Evolutionary conservation across 2,888 invertebrate species (phyloP).

Genomic region (Nudaria mundana): DNA sequence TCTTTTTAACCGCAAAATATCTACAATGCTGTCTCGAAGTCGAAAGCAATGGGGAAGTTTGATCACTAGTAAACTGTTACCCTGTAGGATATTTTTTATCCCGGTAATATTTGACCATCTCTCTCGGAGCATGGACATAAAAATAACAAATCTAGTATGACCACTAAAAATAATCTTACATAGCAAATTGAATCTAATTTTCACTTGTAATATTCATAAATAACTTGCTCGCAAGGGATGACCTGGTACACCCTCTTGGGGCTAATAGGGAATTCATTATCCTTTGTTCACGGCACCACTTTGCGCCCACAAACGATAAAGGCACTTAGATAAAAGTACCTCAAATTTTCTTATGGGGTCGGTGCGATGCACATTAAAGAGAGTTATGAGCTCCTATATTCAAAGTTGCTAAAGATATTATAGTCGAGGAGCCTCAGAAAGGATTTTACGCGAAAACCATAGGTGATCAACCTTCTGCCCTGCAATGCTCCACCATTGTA

Average conservation of each 20-base stretch:
- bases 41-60: no score
- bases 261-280: conserved; percentile 45
- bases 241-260: conserved; percentile 30
- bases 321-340: conserved; percentile 20
- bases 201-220: conserved; percentile 22
- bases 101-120: no score
- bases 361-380: conserved; percentile 13
- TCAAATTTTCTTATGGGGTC: conserved; percentile 24
- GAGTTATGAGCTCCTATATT: conserved; percentile 16
- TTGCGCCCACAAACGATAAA: conserved; percentile 22
- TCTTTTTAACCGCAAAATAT: no score
- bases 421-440: no score
- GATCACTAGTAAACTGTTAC: no score
- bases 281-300: conserved; percentile 34
- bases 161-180: no score
- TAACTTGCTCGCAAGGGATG: conserved; percentile 19
- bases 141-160: no score
- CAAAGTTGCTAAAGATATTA: conserved; percentile 1
- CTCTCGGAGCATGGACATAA: no score
- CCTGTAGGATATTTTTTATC: no score
- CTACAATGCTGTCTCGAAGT: no score
- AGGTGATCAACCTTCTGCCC: no score
- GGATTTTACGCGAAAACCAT: neutral
- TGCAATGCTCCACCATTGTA: no score
- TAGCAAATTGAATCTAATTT: neutral